These are phyloP conservation scores for Muntiacus reevesi DNA, from an alignment of 2,113 vertebrate species.

Conservation along the genomic window DNA sequence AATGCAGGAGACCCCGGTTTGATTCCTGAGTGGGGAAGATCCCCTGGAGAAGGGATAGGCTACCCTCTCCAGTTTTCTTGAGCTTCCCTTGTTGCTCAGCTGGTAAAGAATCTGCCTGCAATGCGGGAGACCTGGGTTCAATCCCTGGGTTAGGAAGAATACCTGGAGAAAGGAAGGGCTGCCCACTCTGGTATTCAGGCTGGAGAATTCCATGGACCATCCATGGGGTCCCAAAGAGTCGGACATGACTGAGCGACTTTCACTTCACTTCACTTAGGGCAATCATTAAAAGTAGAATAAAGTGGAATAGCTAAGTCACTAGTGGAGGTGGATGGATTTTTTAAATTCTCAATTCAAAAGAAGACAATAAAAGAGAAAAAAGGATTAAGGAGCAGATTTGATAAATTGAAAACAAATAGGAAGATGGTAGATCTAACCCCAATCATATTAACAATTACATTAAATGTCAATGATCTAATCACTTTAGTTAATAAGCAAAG, in stretches of 20 bases:
- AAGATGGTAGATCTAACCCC: neutral
- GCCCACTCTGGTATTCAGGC: neutral
- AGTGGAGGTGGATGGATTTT: neutral
- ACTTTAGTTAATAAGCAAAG: neutral
- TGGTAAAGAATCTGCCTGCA: neutral
- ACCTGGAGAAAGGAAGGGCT: neutral
- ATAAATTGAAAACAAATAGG: neutral
- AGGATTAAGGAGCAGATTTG: neutral
- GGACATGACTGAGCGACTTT: neutral
- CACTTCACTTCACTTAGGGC: neutral
- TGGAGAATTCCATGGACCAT: neutral
- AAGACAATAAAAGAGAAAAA: neutral
- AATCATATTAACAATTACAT: neutral
- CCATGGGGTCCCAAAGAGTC: rapidly evolving
- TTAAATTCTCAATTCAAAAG: neutral
- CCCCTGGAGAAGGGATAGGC: neutral
- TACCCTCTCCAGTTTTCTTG: neutral
- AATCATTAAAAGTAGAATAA: neutral
- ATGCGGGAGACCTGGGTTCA: rapidly evolving
- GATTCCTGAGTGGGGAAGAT: neutral
- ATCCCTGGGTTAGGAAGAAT: neutral
- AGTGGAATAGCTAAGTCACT: neutral
- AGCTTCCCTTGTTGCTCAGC: neutral
- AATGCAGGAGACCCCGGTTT: neutral
- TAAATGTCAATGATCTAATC: neutral